Base-by-base conservation (phyloP, 1,140 invertebrate genomes). In the Drosophila mayri region DNA sequence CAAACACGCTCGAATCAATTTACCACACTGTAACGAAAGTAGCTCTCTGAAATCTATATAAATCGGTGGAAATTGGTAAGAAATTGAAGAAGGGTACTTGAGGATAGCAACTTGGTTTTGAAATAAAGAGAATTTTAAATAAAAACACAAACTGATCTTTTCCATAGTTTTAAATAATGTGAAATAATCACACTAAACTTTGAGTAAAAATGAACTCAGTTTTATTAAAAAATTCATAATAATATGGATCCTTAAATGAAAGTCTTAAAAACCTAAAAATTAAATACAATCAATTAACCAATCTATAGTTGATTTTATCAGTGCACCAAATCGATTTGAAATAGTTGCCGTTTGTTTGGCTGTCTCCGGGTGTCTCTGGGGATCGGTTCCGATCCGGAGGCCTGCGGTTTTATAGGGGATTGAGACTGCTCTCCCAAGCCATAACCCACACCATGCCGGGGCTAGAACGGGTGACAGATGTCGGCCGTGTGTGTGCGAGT, bases 1-100 rank as follows among this genome's bases (percentile, higher is more conserved):
- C 77, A 90, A 90, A 90, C 78, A 83, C 44, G 44, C 70, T 64
- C 66, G 72, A 85, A 85, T 90, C 85, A 90, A 90, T 90, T 90
- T 90, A 79, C 73, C 73, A 88, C 54, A 78, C 66, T 14, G 47
- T 0, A 28, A 67, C 12, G 66, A 83, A 83, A 83, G n/a, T 58
- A 60, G 57, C n/a, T 11, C 11, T 20, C 10, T 18, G 1, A 65
- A 25, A 38, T 22, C 18, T 16, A 54, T 54, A 37, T 54, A 37
- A 16, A 2, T 22, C 1, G 20, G 20, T 6, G 5, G 4, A 54
- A 37, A 38, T 11, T 54, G n/a, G 30, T 20, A 20, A 4, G 18
- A 20, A 14, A 16, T n/a, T 16, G 12, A 9, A 16, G 22, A 25
- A 14, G 1, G 3, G 2, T 22, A 14, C 7, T 9, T 25, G 1